Conservation (phyloP, 1,140 invertebrate species). For the Cyclina sinensis region DNA sequence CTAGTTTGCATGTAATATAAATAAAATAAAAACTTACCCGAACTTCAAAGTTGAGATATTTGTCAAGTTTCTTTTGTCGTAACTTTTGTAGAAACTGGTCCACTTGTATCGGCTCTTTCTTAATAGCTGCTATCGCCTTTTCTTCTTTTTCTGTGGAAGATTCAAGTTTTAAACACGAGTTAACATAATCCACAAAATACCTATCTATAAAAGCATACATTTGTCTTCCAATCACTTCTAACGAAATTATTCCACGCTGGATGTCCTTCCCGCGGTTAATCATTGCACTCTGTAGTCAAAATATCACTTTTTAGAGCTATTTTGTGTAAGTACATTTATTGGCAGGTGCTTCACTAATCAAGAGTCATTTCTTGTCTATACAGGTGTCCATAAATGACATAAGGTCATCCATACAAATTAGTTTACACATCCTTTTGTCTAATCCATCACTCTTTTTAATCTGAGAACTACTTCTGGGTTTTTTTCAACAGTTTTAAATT, state of each 20-base stretch:
- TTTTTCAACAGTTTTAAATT: too few species aligned
- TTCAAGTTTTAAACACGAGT: conserved; percentile 42
- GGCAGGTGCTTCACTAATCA: too few species aligned
- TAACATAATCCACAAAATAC: conserved; percentile 10
- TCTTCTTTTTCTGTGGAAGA: conserved; percentile 67
- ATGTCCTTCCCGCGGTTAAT: neutral
- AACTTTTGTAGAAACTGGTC: conserved; percentile 61
- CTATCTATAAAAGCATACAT: conserved; percentile 44
- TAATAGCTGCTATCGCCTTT: conserved; percentile 61
- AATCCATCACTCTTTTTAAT: too few species aligned
- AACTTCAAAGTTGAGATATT: conserved; percentile 66
- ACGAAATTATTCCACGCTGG: conserved; percentile 26
- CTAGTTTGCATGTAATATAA: too few species aligned
- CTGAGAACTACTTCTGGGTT: too few species aligned
- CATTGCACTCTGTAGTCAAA: neutral
- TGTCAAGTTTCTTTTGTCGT: conserved; percentile 63
- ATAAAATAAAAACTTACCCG: conserved; percentile 39
- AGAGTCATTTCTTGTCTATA: too few species aligned
- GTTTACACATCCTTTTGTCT: too few species aligned
- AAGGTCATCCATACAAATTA: too few species aligned
- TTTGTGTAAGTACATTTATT: too few species aligned
- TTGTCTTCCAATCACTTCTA: conserved; percentile 27
- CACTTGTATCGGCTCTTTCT: conserved; percentile 61
- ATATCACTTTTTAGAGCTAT: neutral
- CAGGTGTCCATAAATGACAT: too few species aligned